phyloP scores from a whole-genome alignment of 2,113 vertebrate species.

The Xerus inauris region DNA sequence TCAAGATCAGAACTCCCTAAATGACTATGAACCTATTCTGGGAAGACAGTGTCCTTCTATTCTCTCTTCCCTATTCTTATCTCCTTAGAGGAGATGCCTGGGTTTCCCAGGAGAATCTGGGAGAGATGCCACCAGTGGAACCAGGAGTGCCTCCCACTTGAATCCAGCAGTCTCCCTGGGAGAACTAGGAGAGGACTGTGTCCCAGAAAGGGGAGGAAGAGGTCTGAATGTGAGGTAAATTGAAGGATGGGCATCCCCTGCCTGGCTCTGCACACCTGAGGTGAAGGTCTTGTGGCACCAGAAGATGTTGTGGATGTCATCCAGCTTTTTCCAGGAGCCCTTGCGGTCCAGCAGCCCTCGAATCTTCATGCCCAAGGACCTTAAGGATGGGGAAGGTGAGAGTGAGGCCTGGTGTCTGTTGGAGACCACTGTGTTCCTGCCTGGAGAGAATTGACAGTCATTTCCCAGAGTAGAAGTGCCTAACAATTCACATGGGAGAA shows the following conservation, averaged over 20 bases:
- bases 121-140: not conserved
- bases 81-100: not conserved
- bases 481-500: not conserved
- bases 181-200: not conserved
- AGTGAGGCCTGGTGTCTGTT: not conserved
- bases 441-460: not conserved
- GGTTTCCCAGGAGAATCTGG: not conserved
- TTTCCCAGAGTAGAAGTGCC: not conserved
- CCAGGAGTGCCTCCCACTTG: not conserved
- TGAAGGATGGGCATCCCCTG: not conserved
- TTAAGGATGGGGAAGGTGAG: not conserved
- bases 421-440: not conserved
- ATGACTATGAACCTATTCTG: not conserved
- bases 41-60: not conserved
- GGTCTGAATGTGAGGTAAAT: not conserved
- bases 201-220: not conserved
- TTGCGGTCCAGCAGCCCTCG: conserved; percentile 75
- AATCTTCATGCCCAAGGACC: conserved; percentile 79
- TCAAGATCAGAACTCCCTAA: not conserved
- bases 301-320: conserved; percentile 80
- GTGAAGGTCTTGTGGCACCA: conserved; percentile 79
- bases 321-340: conserved; percentile 81
- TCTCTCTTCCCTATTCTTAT: not conserved
- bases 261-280: conserved; percentile 48
- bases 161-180: not conserved